Evolutionary conservation across 2,888 invertebrate genomes (phyloP), one percentile per base, ranked within the genome.

Genomic region (Calameuta filiformis): DNA sequence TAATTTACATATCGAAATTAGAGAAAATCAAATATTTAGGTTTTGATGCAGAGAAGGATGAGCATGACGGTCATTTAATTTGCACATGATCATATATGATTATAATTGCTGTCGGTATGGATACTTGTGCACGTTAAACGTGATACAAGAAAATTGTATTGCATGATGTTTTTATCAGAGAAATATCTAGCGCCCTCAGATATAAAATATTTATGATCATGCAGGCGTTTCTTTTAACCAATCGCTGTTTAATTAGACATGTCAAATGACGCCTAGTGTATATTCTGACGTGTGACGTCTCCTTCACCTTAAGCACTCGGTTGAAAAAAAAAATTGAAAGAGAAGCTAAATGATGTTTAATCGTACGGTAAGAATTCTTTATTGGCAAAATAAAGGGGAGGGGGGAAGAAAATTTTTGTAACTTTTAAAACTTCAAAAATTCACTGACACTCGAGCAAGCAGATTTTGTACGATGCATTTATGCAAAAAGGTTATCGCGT

Each of bases 231-330:
- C 23, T 56, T 23, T 9, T 56, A 56, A 9, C 23, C 23, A 56
- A 23, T 23, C 2, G 23, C 9, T 9, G 1, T 23, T 56, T 56
- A 56, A 56, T 56, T 23, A 56, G 23, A 56, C 56, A 23, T 9
- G 23, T 56, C 9, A 56, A 56, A 56, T 23, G 23, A 56, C 56
- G 56, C 23, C 81, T 73, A 34, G 76, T 80, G 71, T 68, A 31
- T 69, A 68, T 76, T 68, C 68, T 83, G 85, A 85, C 84, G 81
- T 80, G 77, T 76, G 35, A 76, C 71, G 81, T 83, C 83, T 85
- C 83, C 85, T 85, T 85, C 82, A 85, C 82, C 83, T 82, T 71
- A 71, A 75, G 81, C 81, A 82, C 82, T 80, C n/a, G 71, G 68
- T 79, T 35, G 12, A 74, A 77, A 69, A 80, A 12, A 79, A 82